A percentile compares a stretch with the other conserved stretches of the same genome.
phyloP scores from a whole-genome alignment of 2,797 vertebrate genomes.

The Crossoptilon crossoptilon region DNA sequence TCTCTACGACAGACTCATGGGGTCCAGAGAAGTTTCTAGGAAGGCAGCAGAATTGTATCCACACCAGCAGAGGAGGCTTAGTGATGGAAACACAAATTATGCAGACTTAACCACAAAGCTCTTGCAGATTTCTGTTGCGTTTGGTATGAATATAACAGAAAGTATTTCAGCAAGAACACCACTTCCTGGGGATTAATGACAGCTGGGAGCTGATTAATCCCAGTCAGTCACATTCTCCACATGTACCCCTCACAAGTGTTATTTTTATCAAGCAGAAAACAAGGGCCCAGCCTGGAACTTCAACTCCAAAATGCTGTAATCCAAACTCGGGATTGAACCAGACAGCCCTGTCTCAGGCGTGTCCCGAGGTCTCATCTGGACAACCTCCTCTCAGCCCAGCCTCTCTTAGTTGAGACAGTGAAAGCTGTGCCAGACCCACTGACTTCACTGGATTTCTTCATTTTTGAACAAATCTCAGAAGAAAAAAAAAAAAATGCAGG shows the following conservation, averaged over 20 bases:
- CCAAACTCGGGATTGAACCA: neutral
- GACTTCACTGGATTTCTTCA: neutral
- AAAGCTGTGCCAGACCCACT: neutral
- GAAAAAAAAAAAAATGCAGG: neutral
- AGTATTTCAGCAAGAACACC: conserved; percentile 31
- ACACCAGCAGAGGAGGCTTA: neutral
- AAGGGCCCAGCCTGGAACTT: neutral
- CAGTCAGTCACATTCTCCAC: conserved; percentile 28
- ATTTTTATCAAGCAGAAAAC: conserved; percentile 39
- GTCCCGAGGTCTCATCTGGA: neutral
- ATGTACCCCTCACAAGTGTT: conserved; percentile 32
- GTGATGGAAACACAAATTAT: conserved; percentile 7
- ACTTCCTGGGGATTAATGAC: conserved; percentile 71
- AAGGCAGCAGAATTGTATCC: neutral
- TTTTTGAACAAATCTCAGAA: neutral
- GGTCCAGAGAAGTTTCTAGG: neutral
- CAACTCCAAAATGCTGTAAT: neutral
- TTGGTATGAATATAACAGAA: conserved; percentile 55
- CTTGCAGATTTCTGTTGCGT: conserved; percentile 47
- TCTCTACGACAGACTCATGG: rapidly evolving
- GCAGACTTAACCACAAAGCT: conserved; percentile 42
- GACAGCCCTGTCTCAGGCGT: neutral
- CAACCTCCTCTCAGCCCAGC: neutral
- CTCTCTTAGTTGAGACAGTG: neutral
- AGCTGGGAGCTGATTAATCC: conserved; percentile 66